Base-by-base conservation (phyloP, 2,113 vertebrate genomes). In the Myiopsitta monachus region DNA sequence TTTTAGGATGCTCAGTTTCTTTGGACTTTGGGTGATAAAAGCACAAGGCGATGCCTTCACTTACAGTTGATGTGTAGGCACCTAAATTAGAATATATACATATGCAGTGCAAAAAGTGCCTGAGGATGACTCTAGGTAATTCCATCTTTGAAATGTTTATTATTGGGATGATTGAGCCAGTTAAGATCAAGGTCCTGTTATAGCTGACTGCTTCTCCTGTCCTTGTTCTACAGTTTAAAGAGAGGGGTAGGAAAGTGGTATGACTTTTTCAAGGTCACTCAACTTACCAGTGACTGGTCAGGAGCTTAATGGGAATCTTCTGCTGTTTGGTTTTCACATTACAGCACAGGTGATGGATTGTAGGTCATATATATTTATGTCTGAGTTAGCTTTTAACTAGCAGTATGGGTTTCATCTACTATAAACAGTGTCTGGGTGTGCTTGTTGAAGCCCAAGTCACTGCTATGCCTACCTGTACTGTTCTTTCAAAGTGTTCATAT, bases 11-110 rank as follows among this genome's bases (percentile, higher is more conserved):
- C 86, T 49, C 41, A 33, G 66, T 87, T 91, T 87, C 92, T 88
- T 90, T 94, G 85, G 94, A 90, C 59, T 83, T 90, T 14, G 51
- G 76, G 30, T 95, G 61, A 81, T 83, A 70, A 94, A 96, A 94
- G 61, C 75, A 68, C 11, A 63, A 81, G 64, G 43, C 84, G 47
- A 57, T 96, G 47, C 80, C 36, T 95, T 96, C 62, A 78, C 73
- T 27, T 75, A 38, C 55, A 64, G n/a, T 81, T 83, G 77, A 75
- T 39, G 11, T 46, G 43, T 87, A 80, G 79, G 43, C 67, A 14
- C 21, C 74, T 77, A 43, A 63, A 90, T 94, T 91, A 86, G 76
- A 93, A 94, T 93, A 88, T 81, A 94, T 92, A 86, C 86, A 88
- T 95, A 92, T 82, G 74, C 61, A 97, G 64, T 75, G 17, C 64